These are phyloP conservation scores for Dryadula phaetusa DNA, from an alignment of 2,888 invertebrate genomes.

Conservation along the genomic window DNA sequence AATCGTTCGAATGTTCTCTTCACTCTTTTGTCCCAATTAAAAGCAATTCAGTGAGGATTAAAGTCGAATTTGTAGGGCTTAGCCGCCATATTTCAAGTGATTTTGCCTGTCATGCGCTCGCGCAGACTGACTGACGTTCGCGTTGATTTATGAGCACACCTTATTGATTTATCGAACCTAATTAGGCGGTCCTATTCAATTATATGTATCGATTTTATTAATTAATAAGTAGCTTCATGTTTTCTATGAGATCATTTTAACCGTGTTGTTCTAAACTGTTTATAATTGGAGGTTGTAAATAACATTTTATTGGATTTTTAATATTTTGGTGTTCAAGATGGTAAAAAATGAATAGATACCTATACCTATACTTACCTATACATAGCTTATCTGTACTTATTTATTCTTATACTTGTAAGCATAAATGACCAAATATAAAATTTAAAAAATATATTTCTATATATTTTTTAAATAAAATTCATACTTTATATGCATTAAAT, in stretches of 20 bases:
- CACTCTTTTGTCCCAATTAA: constrained; percentile 74
- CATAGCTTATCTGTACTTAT: too few relatives aligned
- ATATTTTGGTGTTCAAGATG: background rate
- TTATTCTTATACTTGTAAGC: too few relatives aligned
- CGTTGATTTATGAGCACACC: constrained; percentile 64
- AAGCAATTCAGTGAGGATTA: constrained; percentile 68
- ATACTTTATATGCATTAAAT: too few relatives aligned
- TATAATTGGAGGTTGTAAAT: constrained; percentile 6
- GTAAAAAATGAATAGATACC: background rate
- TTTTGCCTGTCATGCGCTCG: constrained; percentile 64
- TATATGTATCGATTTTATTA: constrained; percentile 53
- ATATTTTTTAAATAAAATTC: too few relatives aligned
- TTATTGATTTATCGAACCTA: constrained; percentile 67
- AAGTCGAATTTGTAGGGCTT: constrained; percentile 64
- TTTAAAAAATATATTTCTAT: too few relatives aligned
- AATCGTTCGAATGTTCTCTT: constrained; percentile 56
- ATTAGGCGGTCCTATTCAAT: constrained; percentile 70
- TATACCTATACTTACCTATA: background rate
- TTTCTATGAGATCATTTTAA: background rate
- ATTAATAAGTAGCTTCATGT: constrained; percentile 38
- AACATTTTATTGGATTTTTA: background rate
- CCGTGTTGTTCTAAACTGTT: background rate
- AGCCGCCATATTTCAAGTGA: constrained; percentile 70
- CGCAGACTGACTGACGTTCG: constrained; percentile 54
- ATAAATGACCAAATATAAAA: too few relatives aligned